Percentiles rank a stretch among this genome's conserved stretches.
Conservation (phyloP, 2,888 invertebrate genomes). For the Drosophila greeni region DNA sequence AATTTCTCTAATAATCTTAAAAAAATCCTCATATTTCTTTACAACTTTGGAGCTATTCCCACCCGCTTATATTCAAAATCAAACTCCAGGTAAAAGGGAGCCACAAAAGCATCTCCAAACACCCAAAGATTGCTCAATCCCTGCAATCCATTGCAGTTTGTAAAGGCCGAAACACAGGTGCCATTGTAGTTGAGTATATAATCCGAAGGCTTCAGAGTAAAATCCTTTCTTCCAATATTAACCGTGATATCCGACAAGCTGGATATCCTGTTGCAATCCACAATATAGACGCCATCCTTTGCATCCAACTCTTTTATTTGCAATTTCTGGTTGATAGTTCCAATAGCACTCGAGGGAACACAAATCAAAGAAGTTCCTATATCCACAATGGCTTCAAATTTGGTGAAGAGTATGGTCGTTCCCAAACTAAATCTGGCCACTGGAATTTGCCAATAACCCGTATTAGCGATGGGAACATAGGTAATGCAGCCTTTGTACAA, state of each 20-base stretch:
- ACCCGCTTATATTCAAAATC: constrained; percentile 90
- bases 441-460: constrained; percentile 97
- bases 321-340: constrained; percentile 37
- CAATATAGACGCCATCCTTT: constrained; percentile 85
- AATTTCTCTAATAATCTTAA: too few species aligned
- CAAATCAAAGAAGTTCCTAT: constrained; percentile 96
- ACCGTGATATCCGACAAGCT: constrained; percentile 88
- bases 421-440: constrained; percentile 83
- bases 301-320: constrained; percentile 24
- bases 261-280: constrained; percentile 88
- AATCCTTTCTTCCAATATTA: constrained; percentile 85
- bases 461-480: constrained; percentile 88
- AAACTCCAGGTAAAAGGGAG: constrained; percentile 95
- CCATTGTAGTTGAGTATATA: constrained; percentile 84
- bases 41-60: constrained; percentile 86
- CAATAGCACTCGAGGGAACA: constrained; percentile 79
- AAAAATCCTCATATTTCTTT: too few species aligned
- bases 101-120: constrained; percentile 96
- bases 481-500: constrained; percentile 84
- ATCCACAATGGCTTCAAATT: constrained; percentile 95
- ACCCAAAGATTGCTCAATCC: constrained; percentile 86
- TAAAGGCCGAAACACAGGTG: constrained; percentile 94
- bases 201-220: constrained; percentile 86
- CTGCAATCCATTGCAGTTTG: constrained; percentile 76
- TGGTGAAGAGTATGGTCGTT: constrained; percentile 81